Base-by-base conservation (phyloP, 2,888 invertebrate genomes). In the Diabrotica balteata region DNA sequence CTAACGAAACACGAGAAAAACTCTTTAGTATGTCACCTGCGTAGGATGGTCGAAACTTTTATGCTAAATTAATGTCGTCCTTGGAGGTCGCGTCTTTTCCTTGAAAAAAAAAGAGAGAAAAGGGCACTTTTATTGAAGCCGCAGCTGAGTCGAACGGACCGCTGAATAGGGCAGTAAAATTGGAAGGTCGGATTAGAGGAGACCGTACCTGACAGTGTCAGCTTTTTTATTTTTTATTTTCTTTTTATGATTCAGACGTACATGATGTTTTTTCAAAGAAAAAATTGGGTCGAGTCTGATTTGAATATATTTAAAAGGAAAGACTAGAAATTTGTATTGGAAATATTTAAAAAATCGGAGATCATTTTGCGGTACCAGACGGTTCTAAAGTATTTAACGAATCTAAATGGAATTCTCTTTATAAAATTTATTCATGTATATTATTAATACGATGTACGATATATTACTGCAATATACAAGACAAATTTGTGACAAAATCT, bases 11-110 rank as follows among this genome's bases (percentile, higher is more conserved):
- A 44, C n/a, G 17, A 10, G 9, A 47, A 59, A 63, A 63, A 49
- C 51, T 63, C 53, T 44, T 69, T 54, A 63, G 63, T 51, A 64
- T 59, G 69, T 63, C 66, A 64, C 66, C 60, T 67, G 61, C 59
- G 66, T 58, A 63, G 42, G 59, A 50, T 44, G 47, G 53, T 45
- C 55, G 11, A 60, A 63, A 63, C 63, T 64, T 58, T 53, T 64
- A 63, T 64, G 63, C 63, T 61, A 64, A 69, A 69, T 66, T 66
- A 69, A 69, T 69, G 57, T 69, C 63, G 62, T 43, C 57, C 54
- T 67, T 62, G 61, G 66, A 66, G 63, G 58, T 66, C 63, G 46
- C 59, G 63, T 66, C 64, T 55, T 17, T 57, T 42, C 55, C 32
- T 47, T 32, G 54, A 63, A 68, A 32, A 32, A 32, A 32, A 32